phyloP scores from a whole-genome alignment of 2,888 invertebrate species.

The Hermaeophaga mercurialis region DNA sequence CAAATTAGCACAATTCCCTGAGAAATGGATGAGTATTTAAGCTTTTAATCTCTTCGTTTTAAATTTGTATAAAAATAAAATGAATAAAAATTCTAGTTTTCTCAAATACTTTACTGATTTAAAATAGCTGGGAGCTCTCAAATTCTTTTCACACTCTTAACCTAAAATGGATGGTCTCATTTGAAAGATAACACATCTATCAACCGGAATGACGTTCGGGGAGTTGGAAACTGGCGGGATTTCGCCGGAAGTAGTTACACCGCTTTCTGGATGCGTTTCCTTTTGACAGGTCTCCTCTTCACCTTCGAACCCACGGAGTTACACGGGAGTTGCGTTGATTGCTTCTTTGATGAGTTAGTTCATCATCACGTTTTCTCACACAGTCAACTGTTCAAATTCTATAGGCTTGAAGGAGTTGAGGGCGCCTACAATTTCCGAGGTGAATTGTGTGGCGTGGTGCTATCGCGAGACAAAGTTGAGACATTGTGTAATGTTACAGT shows the following conservation, averaged over 20 bases:
- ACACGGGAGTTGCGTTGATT: slow-evolving; percentile 46
- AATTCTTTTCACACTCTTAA: too few relatives aligned
- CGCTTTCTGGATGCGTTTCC: slow-evolving; percentile 28
- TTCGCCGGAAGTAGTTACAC: slow-evolving; percentile 23
- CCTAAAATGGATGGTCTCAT: not conserved
- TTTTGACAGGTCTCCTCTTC: slow-evolving; percentile 35
- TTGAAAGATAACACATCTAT: slow-evolving; percentile 24
- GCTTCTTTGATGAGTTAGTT: slow-evolving; percentile 48
- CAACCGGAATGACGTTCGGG: slow-evolving; percentile 17
- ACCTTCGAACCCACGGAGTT: slow-evolving; percentile 42
- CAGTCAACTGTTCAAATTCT: slow-evolving; percentile 12
- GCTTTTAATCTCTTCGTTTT: too few relatives aligned
- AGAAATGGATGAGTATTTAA: too few relatives aligned
- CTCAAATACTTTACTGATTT: too few relatives aligned
- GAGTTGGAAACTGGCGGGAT: slow-evolving; percentile 15
- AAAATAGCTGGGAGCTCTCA: too few relatives aligned
- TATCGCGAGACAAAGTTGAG: too few relatives aligned
- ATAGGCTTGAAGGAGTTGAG: slow-evolving; percentile 14
- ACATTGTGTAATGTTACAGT: too few relatives aligned
- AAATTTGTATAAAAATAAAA: too few relatives aligned
- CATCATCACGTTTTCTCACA: slow-evolving; percentile 22
- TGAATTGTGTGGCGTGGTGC: not conserved
- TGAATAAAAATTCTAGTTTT: too few relatives aligned
- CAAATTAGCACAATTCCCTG: too few relatives aligned
- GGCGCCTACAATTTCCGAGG: slow-evolving; percentile 17